Evolutionary conservation across 2,888 invertebrate genomes (phyloP).

Genomic region (Antheraea assamensis): DNA sequence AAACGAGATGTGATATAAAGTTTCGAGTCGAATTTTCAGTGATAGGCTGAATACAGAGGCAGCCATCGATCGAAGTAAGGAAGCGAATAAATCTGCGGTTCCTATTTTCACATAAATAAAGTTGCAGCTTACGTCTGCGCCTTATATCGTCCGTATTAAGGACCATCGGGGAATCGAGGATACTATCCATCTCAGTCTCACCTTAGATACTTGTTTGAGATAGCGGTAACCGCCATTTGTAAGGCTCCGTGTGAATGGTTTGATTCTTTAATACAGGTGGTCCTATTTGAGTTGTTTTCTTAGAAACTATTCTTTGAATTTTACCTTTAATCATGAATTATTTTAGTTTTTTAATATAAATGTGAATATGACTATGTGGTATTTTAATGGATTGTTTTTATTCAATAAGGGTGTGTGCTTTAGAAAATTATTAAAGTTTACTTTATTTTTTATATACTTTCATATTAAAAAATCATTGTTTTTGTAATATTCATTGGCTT

Average conservation of each 20-base stretch:
- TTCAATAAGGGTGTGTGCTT: neutral
- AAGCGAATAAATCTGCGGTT: slow-evolving; percentile 71
- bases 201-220: slow-evolving; percentile 49
- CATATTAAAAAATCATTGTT: neutral
- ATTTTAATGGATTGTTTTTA: neutral
- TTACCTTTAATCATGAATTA: slow-evolving; percentile 23
- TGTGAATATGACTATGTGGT: neutral
- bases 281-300: slow-evolving; percentile 41
- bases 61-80: slow-evolving; percentile 62
- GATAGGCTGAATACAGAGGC: slow-evolving; percentile 49
- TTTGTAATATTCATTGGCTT: neutral
- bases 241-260: slow-evolving; percentile 47
- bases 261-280: slow-evolving; percentile 51
- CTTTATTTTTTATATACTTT: neutral
- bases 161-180: slow-evolving; percentile 53
- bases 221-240: slow-evolving; percentile 54
- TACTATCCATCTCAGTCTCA: slow-evolving; percentile 44
- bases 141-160: slow-evolving; percentile 57
- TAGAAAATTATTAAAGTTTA: neutral
- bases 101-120: slow-evolving; percentile 66
- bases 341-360: slow-evolving; percentile 25
- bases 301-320: slow-evolving; percentile 30
- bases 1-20: slow-evolving; percentile 24
- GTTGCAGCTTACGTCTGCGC: slow-evolving; percentile 49
- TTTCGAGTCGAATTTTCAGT: slow-evolving; percentile 47